Evolutionary conservation across 2,113 vertebrate genomes (phyloP).

Genomic region (Lamprologus sp.): DNA sequence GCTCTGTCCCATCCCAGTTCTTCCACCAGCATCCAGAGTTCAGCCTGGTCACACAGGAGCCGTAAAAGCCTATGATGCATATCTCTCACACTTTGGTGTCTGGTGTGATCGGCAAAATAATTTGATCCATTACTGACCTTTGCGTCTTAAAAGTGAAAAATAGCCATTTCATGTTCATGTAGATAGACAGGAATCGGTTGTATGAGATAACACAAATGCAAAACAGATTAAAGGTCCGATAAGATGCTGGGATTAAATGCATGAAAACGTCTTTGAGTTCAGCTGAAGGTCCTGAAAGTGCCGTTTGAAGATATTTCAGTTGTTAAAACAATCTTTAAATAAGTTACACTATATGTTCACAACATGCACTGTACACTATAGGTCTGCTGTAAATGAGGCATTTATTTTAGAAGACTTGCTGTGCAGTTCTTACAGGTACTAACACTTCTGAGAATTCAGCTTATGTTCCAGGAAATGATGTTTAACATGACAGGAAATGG

Average conservation of each 20-base stretch:
- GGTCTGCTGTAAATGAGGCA: neutral
- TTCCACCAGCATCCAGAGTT: neutral
- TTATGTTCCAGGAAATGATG: neutral
- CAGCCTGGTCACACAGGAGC: neutral
- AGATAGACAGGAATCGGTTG: neutral
- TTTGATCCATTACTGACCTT: neutral
- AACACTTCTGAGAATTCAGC: neutral
- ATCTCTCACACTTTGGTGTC: neutral
- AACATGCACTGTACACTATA: accelerated
- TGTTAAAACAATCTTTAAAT: accelerated
- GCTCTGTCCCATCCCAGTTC: neutral
- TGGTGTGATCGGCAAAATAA: neutral
- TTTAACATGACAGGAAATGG: neutral
- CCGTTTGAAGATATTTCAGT: neutral
- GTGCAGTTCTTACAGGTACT: neutral
- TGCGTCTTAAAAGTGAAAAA: neutral
- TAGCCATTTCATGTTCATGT: neutral
- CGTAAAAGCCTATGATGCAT: neutral
- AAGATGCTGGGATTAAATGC: neutral
- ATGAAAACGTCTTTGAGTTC: neutral
- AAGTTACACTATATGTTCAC: neutral
- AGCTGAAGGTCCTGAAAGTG: neutral
- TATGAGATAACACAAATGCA: neutral
- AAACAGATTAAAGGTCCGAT: neutral
- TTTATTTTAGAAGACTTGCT: neutral